Conservation (phyloP, 2,113 vertebrate species). For the Pygathrix nemaeus region DNA sequence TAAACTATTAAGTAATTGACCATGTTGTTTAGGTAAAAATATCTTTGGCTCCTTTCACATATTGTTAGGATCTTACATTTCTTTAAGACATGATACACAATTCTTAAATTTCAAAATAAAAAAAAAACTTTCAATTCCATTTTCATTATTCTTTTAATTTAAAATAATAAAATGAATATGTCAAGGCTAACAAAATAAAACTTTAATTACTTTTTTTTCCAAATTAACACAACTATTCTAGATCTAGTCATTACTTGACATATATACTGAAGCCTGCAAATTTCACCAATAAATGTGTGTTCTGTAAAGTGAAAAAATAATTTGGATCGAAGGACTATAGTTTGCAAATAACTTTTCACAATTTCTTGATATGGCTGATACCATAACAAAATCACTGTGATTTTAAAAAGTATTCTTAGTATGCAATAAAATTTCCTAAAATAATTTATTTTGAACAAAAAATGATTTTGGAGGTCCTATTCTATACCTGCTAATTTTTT, state of each 20-base stretch:
- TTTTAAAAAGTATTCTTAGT: slow-evolving; percentile 9
- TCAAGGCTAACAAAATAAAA: slow-evolving; percentile 17
- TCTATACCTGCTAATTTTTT: background rate
- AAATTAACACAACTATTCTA: background rate
- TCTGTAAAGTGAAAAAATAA: background rate
- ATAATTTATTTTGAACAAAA: background rate
- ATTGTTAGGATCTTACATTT: background rate
- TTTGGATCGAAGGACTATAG: background rate
- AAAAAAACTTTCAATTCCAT: background rate
- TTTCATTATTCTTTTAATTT: background rate
- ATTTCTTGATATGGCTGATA: background rate
- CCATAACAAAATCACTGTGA: background rate
- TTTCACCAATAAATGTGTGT: background rate
- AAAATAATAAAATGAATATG: slow-evolving; percentile 17
- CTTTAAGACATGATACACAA: background rate
- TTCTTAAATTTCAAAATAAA: slow-evolving; percentile 16
- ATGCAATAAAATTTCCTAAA: background rate
- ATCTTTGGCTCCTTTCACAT: background rate
- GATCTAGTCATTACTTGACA: background rate
- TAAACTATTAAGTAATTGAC: background rate
- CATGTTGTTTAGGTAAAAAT: background rate
- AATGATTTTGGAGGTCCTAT: background rate
- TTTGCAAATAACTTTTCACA: background rate
- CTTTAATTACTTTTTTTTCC: background rate
- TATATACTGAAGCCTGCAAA: background rate